Evolutionary conservation across 2,113 vertebrate genomes (phyloP).

Genomic region (Cepphus grylle): DNA sequence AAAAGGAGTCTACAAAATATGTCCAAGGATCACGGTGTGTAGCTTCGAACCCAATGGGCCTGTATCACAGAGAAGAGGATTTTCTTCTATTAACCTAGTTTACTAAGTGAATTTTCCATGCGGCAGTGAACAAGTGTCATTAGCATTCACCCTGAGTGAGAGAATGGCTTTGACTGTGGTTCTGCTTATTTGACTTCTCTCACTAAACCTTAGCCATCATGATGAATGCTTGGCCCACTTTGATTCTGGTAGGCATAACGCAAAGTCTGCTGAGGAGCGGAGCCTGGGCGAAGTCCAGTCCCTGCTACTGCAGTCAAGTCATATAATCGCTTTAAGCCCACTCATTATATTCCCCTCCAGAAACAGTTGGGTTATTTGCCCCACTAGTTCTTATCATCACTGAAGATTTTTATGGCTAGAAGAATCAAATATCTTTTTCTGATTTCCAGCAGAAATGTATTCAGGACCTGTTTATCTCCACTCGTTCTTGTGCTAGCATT

Average conservation of each 20-base stretch:
- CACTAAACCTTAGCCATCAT: constrained; percentile 12
- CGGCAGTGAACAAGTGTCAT: neutral
- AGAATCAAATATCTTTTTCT: neutral
- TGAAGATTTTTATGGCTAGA: neutral
- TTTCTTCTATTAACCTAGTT: constrained; percentile 44
- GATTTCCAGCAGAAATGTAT: neutral
- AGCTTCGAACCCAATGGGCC: neutral
- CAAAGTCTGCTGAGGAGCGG: neutral
- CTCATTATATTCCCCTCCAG: neutral
- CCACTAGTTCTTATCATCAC: neutral
- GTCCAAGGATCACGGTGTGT: neutral
- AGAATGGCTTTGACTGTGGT: constrained; percentile 34
- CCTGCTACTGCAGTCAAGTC: neutral
- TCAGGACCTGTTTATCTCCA: neutral
- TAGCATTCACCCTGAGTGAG: constrained; percentile 48
- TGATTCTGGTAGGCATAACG: neutral
- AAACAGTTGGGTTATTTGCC: neutral
- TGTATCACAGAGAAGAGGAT: neutral
- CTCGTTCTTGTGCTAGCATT: neutral
- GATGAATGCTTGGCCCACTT: constrained; percentile 42
- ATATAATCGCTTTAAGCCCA: neutral
- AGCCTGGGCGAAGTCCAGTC: neutral
- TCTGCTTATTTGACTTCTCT: constrained; percentile 54
- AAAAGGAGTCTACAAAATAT: neutral
- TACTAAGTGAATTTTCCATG: neutral